Conservation (phyloP, 2,113 vertebrate genomes). For the Triplophysa rosa region DNA sequence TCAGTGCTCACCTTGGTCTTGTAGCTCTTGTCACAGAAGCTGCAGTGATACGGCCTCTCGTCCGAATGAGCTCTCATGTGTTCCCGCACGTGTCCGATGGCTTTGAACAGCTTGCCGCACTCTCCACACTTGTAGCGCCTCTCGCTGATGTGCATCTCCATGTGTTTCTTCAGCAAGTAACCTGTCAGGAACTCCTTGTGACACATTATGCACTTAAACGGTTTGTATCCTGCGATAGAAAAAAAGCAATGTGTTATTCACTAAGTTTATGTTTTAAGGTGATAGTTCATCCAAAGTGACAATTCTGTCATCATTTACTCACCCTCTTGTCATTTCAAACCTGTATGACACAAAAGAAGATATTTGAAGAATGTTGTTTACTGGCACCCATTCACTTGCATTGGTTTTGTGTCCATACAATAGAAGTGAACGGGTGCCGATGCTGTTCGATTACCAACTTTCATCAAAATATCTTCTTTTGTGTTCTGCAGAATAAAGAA, state of each 20-base stretch:
- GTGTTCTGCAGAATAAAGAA: too few relatives aligned
- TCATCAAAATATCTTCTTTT: too few relatives aligned
- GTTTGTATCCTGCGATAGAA: constrained; percentile 80
- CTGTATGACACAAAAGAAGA: too few relatives aligned
- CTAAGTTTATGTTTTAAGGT: too few relatives aligned
- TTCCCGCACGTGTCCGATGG: constrained; percentile 91
- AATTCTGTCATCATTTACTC: too few relatives aligned
- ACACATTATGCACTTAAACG: constrained; percentile 86
- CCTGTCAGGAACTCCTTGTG: constrained; percentile 93
- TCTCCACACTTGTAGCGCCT: constrained; percentile 94
- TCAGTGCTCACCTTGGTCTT: constrained; percentile 88
- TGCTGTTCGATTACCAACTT: too few relatives aligned
- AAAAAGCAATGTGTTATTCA: not conserved
- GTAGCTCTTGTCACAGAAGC: constrained; percentile 90
- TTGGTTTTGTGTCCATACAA: too few relatives aligned
- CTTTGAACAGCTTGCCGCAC: constrained; percentile 97
- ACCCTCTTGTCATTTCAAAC: too few relatives aligned
- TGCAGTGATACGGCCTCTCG: constrained; percentile 87
- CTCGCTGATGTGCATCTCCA: constrained; percentile 88
- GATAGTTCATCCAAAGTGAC: too few relatives aligned
- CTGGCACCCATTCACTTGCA: too few relatives aligned
- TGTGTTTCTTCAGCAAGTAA: constrained; percentile 94
- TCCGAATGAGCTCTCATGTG: constrained; percentile 94
- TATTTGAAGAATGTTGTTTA: too few relatives aligned
- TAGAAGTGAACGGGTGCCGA: too few relatives aligned